Evolutionary conservation across 1,140 invertebrate genomes (phyloP), one percentile per base, ranked within the genome.

Genomic region (Octopus sinensis): DNA sequence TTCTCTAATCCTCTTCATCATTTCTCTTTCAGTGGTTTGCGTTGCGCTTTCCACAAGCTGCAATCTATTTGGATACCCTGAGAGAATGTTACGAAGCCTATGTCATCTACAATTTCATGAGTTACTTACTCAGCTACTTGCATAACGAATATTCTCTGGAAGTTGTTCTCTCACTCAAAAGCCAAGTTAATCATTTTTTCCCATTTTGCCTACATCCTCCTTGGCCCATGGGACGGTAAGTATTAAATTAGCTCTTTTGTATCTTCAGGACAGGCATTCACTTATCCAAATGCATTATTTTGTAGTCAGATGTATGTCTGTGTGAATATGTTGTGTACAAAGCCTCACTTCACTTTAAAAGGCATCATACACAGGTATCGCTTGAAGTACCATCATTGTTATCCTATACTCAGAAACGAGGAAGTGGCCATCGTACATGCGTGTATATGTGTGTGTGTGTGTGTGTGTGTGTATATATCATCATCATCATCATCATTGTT

Each of bases 101-200:
- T 93, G 97, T 98, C 0, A 98, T 99, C 86, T 98, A 98, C 88
- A 98, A 97, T 92, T 98, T 98, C 88, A 97, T 98, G 96, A 95
- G 95, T 88, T 98, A 96, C 91, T 91, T 99, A 76, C 90, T 98
- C 78, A 96, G 96, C 87, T 98, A 96, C 91, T 92, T 98, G 73
- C 94, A 96, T 71, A 82, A 81, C n/a, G 85, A 88, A 82, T 86
- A 90, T 82, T 93, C 95, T 89, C 91, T 98, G 76, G 95, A 96
- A 90, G 94, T 93, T 53, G 93, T 93, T 82, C 92, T 98, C 80
- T 94, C 95, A 87, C 92, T 94, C n/a, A 96, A 96, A 88, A 94
- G 94, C 53, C 95, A 96, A 56, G 86, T 90, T 0, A 88, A 87
- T 80, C 88, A 89, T 79, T 81, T 90, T n/a, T 85, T 87, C 83